Percentiles rank a stretch among this genome's conserved stretches.
These are phyloP conservation scores for Pseudomyrmex concolor DNA, from an alignment of 1,140 invertebrate genomes.

Conservation along the genomic window DNA sequence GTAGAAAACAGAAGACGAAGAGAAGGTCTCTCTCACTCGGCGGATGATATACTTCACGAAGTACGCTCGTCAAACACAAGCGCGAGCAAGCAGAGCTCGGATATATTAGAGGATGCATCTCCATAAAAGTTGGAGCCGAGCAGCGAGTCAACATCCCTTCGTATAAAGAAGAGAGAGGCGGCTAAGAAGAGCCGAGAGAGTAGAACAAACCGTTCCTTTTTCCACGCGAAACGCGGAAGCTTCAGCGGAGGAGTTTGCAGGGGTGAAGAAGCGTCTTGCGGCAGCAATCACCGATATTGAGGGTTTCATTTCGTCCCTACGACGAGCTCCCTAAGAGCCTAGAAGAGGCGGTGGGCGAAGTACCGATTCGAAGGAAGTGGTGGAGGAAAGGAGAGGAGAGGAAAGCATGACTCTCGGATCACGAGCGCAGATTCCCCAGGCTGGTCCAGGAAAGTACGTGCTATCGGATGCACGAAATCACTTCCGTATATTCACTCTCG, in stretches of 20 bases:
- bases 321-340: conserved; percentile 59
- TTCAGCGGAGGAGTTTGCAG: conserved; percentile 6
- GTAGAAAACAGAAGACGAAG: conserved; percentile 26
- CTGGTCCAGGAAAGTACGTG: conserved; percentile 45
- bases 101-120: conserved; percentile 85
- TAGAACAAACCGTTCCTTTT: conserved; percentile 62
- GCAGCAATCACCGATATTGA: conserved; percentile 85
- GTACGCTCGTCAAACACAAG: conserved; percentile 85
- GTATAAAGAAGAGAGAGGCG: conserved; percentile 51
- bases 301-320: conserved; percentile 84
- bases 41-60: conserved; percentile 84
- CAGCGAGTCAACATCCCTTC: conserved; percentile 83
- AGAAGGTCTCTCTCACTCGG: conserved; percentile 74
- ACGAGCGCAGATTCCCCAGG: conserved; percentile 25
- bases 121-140: conserved; percentile 84
- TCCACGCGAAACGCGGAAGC: conserved; percentile 60
- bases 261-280: conserved; percentile 82
- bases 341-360: conserved; percentile 30
- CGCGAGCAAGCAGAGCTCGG: conserved; percentile 83
- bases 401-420: conserved; percentile 53
- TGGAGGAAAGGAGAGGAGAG: not conserved
- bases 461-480: conserved; percentile 62
- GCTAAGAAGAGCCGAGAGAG: conserved; percentile 16
- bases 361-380: conserved; percentile 46
- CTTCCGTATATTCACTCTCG: conserved; percentile 53